These are phyloP conservation scores for Gastrophryne carolinensis DNA, from an alignment of 2,797 vertebrate species.

Conservation along the genomic window DNA sequence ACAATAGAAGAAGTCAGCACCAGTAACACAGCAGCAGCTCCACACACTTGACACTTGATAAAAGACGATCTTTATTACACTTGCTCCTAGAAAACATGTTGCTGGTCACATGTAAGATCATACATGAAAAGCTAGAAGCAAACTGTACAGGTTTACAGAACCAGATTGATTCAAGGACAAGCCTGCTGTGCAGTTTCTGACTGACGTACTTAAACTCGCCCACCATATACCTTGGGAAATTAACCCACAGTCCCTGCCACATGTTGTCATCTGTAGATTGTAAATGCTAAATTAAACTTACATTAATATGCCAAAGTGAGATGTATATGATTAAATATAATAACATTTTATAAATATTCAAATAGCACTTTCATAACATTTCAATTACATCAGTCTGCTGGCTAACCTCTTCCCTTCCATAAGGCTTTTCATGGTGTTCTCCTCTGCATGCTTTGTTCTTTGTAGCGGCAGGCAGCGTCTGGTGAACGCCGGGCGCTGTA, in stretches of 20 bases:
- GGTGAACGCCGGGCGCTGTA: no score
- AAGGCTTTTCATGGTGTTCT: no score
- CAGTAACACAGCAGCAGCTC: no score
- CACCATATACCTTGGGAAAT: not conserved
- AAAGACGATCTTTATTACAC: not conserved
- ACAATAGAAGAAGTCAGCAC: no score
- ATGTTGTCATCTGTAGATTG: not conserved
- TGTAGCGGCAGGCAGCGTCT: no score
- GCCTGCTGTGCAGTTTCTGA: not conserved
- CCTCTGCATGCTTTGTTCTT: no score
- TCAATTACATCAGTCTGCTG: no score
- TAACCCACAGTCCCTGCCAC: not conserved
- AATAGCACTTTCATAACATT: no score
- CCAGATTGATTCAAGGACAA: not conserved
- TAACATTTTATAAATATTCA: no score
- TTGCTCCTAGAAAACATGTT: conserved; percentile 23
- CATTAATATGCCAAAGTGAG: not conserved
- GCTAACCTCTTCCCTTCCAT: no score
- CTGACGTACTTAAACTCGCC: not conserved
- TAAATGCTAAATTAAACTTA: not conserved
- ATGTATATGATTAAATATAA: no score
- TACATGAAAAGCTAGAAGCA: not conserved
- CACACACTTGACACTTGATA: no score
- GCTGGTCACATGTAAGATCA: conserved; percentile 10
- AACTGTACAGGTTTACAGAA: not conserved